These are phyloP conservation scores for Geophilus truncorum DNA, from an alignment of 2,888 invertebrate genomes.

Conservation along the genomic window DNA sequence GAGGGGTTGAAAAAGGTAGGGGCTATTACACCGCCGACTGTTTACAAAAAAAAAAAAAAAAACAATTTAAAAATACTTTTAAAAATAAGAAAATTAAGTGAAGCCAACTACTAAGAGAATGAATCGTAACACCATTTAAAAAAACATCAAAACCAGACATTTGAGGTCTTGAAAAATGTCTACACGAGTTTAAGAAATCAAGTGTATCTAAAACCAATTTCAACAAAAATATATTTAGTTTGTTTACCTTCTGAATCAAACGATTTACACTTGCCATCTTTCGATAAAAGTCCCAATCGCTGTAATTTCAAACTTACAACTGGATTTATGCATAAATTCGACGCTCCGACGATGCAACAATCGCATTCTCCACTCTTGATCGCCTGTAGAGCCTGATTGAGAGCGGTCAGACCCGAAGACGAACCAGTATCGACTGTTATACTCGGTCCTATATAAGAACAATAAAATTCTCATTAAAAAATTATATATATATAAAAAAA, in stretches of 20 bases:
- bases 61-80: not conserved
- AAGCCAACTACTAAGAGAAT: too few relatives aligned
- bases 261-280: slow-evolving; percentile 86
- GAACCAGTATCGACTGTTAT: slow-evolving; percentile 96
- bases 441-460: slow-evolving; percentile 65
- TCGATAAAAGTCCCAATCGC: slow-evolving; percentile 85
- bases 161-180: too few relatives aligned
- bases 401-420: slow-evolving; percentile 86
- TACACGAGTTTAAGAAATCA: too few relatives aligned
- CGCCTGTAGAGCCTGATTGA: slow-evolving; percentile 76
- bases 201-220: too few relatives aligned
- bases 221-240: too few relatives aligned
- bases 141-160: too few relatives aligned
- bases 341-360: slow-evolving; percentile 90
- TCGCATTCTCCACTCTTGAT: slow-evolving; percentile 86
- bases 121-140: too few relatives aligned
- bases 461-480: not conserved
- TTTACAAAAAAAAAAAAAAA: not conserved
- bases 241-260: slow-evolving; percentile 81
- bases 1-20: too few relatives aligned
- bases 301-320: slow-evolving; percentile 88
- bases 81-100: too few relatives aligned
- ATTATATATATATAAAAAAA: not conserved
- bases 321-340: slow-evolving; percentile 83
- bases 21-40: too few relatives aligned